Conservation (phyloP, 2,797 vertebrate genomes). For the Crenuchus spilurus region DNA sequence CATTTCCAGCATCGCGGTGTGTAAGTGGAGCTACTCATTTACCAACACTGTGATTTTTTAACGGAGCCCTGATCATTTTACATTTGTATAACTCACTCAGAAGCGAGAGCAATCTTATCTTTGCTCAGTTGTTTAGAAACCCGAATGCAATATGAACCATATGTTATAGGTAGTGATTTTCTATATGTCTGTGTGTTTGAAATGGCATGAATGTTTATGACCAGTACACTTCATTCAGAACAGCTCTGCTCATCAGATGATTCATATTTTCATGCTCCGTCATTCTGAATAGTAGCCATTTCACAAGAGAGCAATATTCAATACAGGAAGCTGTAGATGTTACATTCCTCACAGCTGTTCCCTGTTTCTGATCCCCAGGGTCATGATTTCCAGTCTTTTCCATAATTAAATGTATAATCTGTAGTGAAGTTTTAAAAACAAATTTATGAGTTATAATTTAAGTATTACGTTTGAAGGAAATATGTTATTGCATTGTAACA, state of each 20-base stretch:
- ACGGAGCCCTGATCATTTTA: slow-evolving; percentile 26
- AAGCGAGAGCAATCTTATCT: background rate
- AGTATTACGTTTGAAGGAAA: slow-evolving; percentile 66
- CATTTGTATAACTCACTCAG: background rate
- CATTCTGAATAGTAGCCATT: background rate
- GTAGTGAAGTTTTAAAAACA: slow-evolving; percentile 20
- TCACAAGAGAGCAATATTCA: background rate
- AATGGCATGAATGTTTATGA: slow-evolving; percentile 30
- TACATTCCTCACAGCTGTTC: background rate
- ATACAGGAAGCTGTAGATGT: background rate
- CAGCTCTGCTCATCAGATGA: background rate
- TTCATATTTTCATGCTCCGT: background rate
- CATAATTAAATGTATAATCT: slow-evolving; percentile 61
- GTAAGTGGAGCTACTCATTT: slow-evolving; percentile 32
- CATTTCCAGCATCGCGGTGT: slow-evolving; percentile 22
- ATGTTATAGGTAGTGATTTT: background rate
- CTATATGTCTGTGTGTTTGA: slow-evolving; percentile 4
- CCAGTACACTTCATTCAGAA: slow-evolving; percentile 8
- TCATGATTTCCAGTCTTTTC: background rate
- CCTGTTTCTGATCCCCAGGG: background rate
- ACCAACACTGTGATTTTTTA: slow-evolving; percentile 50
- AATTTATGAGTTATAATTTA: slow-evolving; percentile 53
- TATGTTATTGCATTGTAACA: slow-evolving; percentile 39
- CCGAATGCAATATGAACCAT: slow-evolving; percentile 17
- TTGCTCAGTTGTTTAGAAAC: slow-evolving; percentile 11